Conservation (phyloP, 2,888 invertebrate species). For the Cylindroiulus punctatus region DNA sequence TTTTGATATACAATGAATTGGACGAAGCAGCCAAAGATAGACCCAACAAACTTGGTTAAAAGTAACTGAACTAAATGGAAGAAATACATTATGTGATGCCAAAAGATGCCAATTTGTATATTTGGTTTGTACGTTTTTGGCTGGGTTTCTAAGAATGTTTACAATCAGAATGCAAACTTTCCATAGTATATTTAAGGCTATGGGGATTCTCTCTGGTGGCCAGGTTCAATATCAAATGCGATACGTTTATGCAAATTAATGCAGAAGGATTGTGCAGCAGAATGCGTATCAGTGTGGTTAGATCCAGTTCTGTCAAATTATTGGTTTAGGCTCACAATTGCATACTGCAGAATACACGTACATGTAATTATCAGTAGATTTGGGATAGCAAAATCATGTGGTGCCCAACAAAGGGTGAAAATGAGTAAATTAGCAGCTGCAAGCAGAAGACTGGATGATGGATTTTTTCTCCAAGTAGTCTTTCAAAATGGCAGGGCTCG, state of each 20-base stretch:
- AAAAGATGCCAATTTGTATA: not conserved
- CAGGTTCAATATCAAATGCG: slow-evolving; percentile 4
- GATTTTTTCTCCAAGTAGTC: too few species aligned
- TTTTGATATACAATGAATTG: not conserved
- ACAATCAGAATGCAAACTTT: not conserved
- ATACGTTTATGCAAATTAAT: not conserved
- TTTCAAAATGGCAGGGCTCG: too few species aligned
- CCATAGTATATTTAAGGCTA: not conserved
- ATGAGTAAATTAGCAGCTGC: too few species aligned
- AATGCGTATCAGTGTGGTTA: slow-evolving; percentile 3
- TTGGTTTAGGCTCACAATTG: not conserved
- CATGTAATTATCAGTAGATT: not conserved
- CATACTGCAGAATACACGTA: not conserved
- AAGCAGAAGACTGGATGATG: too few species aligned
- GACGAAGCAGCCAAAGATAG: not conserved
- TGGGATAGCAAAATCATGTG: not conserved
- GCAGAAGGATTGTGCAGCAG: not conserved
- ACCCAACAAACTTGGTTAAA: not conserved
- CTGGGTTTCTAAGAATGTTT: not conserved
- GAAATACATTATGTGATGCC: not conserved
- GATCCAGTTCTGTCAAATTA: not conserved
- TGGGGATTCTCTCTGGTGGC: not conserved
- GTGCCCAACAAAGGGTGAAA: not conserved
- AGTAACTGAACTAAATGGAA: not conserved
- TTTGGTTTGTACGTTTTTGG: not conserved